Percentiles rank a stretch among this genome's conserved stretches.
Conservation (phyloP, 2,113 vertebrate species). For the Stegastes partitus region DNA sequence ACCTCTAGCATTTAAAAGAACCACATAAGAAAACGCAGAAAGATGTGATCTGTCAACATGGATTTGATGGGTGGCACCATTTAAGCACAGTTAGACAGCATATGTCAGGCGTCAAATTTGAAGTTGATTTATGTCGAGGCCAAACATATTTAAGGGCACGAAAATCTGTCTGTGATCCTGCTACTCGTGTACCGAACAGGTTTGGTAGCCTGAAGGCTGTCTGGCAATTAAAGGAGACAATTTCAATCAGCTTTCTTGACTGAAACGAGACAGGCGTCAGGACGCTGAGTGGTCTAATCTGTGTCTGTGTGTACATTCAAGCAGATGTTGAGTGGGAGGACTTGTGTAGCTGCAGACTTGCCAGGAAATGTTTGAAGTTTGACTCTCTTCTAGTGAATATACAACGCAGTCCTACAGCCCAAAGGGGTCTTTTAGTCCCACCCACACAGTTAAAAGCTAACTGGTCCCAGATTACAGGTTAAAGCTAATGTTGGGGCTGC, state of each 20-base stretch:
- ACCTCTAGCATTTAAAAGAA: slow-evolving; percentile 3
- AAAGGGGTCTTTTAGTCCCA: slow-evolving; percentile 48
- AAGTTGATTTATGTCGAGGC: slow-evolving; percentile 56
- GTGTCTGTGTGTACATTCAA: slow-evolving; percentile 23
- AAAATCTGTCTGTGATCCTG: slow-evolving; percentile 21
- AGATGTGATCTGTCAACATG: slow-evolving; percentile 24
- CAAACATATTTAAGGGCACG: slow-evolving; percentile 21
- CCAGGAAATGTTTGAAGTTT: slow-evolving; percentile 60
- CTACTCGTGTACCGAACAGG: slow-evolving; percentile 28
- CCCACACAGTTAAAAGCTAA: slow-evolving; percentile 39
- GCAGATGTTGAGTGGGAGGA: slow-evolving; percentile 70
- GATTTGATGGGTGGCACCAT: slow-evolving; percentile 7
- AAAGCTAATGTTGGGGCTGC: slow-evolving; percentile 24
- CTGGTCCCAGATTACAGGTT: slow-evolving; percentile 63
- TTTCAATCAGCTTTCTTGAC: slow-evolving; percentile 29
- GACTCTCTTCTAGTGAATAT: slow-evolving; percentile 31
- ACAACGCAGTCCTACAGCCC: slow-evolving; percentile 28
- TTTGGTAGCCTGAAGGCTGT: slow-evolving; percentile 27
- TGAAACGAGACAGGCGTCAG: slow-evolving; percentile 15
- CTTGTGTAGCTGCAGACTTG: slow-evolving; percentile 36
- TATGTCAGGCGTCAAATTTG: slow-evolving; percentile 32
- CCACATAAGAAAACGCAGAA: slow-evolving; percentile 2
- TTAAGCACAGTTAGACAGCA: slow-evolving; percentile 11
- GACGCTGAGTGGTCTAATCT: slow-evolving; percentile 26
- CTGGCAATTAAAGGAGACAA: slow-evolving; percentile 42